These are phyloP conservation scores for Uloborus diversus DNA, from an alignment of 1,140 invertebrate species.

Conservation along the genomic window DNA sequence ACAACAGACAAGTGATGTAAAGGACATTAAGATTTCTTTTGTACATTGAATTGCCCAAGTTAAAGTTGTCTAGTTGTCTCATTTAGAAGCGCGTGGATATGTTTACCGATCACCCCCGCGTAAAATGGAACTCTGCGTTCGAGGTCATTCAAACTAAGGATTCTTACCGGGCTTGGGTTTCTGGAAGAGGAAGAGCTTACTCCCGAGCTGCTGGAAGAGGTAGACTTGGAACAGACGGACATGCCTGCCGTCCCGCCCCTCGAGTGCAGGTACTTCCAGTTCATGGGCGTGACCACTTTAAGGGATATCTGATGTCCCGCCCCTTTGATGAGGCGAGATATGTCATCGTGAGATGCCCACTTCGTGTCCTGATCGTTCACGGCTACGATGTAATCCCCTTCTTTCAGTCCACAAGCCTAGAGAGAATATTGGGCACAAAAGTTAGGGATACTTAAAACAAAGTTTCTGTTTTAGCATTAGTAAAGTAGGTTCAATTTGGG, in stretches of 20 bases:
- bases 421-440: not conserved
- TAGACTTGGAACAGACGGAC: constrained; percentile 51
- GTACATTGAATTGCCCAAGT: no score
- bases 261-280: constrained; percentile 81
- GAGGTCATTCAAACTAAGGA: no score
- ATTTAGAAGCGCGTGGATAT: no score
- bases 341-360: constrained; percentile 92
- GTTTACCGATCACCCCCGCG: no score
- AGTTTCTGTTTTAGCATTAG: no score
- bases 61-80: no score
- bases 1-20: no score
- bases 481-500: not conserved
- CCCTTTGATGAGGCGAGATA: constrained; percentile 84
- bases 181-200: constrained; percentile 39
- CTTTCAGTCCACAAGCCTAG: constrained; percentile 77
- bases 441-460: not conserved
- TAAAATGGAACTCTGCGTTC: no score
- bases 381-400: constrained; percentile 92
- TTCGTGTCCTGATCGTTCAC: constrained; percentile 90
- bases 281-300: constrained; percentile 88
- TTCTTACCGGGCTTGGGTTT: constrained; percentile 48
- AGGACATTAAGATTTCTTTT: no score
- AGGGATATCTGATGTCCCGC: constrained; percentile 75
- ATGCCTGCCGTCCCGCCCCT: constrained; percentile 50
- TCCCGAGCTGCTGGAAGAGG: constrained; percentile 46